Percentiles rank a stretch among this genome's conserved stretches.
These are phyloP conservation scores for Paratrypauchen microcephalus DNA, from an alignment of 2,797 vertebrate genomes.

Conservation along the genomic window DNA sequence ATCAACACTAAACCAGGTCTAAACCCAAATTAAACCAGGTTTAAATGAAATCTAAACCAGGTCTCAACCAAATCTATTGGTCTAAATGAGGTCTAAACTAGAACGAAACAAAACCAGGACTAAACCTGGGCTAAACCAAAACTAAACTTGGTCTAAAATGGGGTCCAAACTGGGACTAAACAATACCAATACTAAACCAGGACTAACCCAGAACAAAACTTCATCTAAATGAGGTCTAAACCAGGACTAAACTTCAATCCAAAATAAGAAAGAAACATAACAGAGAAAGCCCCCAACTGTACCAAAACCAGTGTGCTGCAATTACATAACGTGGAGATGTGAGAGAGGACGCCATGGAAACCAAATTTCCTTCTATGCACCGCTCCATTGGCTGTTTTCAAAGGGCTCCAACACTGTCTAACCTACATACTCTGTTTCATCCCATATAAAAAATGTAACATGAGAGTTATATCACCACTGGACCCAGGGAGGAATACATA, in stretches of 20 bases:
- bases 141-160: background rate
- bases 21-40: no score
- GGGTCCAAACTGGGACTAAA: background rate
- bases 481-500: slow-evolving; percentile 60
- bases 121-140: background rate
- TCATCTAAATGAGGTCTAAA: background rate
- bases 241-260: slow-evolving; percentile 20
- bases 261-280: background rate
- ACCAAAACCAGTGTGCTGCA: slow-evolving; percentile 15
- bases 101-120: background rate
- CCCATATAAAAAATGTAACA: slow-evolving; percentile 69
- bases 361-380: slow-evolving; percentile 22
- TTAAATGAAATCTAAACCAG: no score
- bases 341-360: slow-evolving; percentile 42
- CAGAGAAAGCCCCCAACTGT: background rate
- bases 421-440: slow-evolving; percentile 69
- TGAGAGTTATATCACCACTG: slow-evolving; percentile 63
- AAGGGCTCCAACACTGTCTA: slow-evolving; percentile 52
- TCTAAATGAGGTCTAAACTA: background rate
- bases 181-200: no score
- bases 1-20: no score
- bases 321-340: slow-evolving; percentile 31
- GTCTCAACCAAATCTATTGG: no score
- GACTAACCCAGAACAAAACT: background rate
- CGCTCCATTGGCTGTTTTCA: slow-evolving; percentile 33